Conservation (phyloP, 2,113 vertebrate species). For the Paedocypris sp. region DNA sequence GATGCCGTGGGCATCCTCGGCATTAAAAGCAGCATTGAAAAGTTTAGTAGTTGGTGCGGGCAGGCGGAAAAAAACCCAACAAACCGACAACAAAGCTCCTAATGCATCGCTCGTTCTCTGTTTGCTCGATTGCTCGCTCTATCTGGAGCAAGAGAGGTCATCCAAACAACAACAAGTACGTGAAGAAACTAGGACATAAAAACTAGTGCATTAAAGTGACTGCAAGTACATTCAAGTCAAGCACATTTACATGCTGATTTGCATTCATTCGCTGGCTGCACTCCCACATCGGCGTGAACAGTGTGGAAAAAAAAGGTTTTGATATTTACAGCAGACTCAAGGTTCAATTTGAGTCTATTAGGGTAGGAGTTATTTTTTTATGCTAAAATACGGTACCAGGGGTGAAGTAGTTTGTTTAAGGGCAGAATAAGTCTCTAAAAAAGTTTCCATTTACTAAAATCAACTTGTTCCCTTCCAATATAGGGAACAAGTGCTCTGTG, state of each 20-base stretch:
- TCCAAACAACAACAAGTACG: constrained; percentile 9
- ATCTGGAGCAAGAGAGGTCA: constrained; percentile 4
- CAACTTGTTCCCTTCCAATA: too few relatives aligned
- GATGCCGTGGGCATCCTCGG: background rate
- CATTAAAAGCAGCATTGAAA: background rate
- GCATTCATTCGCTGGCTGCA: background rate
- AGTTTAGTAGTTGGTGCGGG: background rate
- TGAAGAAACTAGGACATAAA: constrained; percentile 8
- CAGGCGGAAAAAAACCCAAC: constrained; percentile 11
- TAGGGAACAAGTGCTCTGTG: constrained; percentile 51
- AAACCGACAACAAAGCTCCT: constrained; percentile 10
- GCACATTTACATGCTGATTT: background rate
- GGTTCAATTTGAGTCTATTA: too few relatives aligned
- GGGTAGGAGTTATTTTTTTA: too few relatives aligned
- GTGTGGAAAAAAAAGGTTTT: too few relatives aligned
- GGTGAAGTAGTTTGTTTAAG: background rate
- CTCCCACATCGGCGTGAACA: too few relatives aligned
- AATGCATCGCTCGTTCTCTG: constrained; percentile 13
- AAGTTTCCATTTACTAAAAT: too few relatives aligned
- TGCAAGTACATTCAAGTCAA: background rate
- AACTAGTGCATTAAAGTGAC: background rate
- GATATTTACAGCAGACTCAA: too few relatives aligned
- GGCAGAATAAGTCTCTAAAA: too few relatives aligned
- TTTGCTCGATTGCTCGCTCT: constrained; percentile 19
- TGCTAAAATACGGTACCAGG: too few relatives aligned